Evolutionary conservation across 1,140 invertebrate genomes (phyloP), one percentile per base, ranked within the genome.

Genomic region (Patella vulgata): DNA sequence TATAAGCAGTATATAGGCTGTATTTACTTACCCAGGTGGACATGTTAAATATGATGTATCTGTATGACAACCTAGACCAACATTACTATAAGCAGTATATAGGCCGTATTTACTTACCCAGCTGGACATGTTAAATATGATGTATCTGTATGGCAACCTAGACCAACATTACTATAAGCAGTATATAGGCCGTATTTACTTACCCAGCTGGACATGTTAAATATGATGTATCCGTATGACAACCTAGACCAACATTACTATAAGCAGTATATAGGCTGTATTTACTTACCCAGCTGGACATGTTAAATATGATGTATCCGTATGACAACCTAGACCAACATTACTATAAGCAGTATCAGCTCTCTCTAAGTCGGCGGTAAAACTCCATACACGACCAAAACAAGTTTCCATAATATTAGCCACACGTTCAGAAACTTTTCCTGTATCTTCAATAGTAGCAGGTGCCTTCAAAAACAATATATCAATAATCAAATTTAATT

Each of bases 221-320:
- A 70, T 92, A 93, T 0, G 90, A 91, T 47, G 87, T 90, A 74
- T 92, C 91, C 21, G 87, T 92, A 62, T 88, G 87, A 25, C 86
- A 83, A 23, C 80, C 84, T 9, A 88, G 70, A 6, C 59, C 66
- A 43, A 75, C 53, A 62, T 73, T 84, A 60, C 88, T 88, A 66
- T 91, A 92, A 0, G 91, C 90, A 0, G 89, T 89, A 68, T 92
- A n/a, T n/a, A n/a, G n/a, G n/a, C n/a, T n/a, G n/a, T n/a, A n/a
- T 2, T 31, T n/a, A 44, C 63, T 58, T 63, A 74, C 65, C 90
- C 91, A 33, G 90, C 87, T n/a, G 91, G 87, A 78, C 91, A 88
- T 51, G 85, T 88, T 53, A 91, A 90, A 70, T 92, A 93, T 0
- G 90, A 91, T 47, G 88, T 90, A 74, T 92, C 91, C 21, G 87